These are phyloP conservation scores for Pipa parva DNA, from an alignment of 2,113 vertebrate genomes.

Conservation along the genomic window DNA sequence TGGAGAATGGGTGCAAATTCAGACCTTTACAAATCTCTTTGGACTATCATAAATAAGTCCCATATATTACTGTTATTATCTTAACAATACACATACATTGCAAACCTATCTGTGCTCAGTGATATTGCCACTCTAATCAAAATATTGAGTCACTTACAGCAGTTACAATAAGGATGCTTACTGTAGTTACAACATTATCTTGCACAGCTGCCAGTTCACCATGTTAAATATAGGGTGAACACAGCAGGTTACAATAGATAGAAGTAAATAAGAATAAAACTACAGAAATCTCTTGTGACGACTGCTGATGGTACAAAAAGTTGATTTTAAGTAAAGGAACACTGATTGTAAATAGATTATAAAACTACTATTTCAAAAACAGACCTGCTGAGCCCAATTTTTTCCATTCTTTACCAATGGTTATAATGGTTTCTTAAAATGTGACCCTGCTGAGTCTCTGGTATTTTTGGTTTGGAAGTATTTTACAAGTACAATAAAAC, in stretches of 20 bases:
- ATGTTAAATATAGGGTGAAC: slow-evolving; percentile 1
- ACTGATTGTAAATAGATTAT: slow-evolving; percentile 31
- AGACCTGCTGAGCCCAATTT: slow-evolving; percentile 34
- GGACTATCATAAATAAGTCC: no score
- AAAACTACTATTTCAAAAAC: slow-evolving; percentile 30
- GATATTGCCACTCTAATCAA: no score
- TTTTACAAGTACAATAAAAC: slow-evolving; percentile 43
- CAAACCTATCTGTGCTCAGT: no score
- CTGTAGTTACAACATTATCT: not conserved
- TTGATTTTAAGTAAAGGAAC: slow-evolving; percentile 17
- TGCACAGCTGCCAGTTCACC: not conserved
- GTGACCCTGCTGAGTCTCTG: slow-evolving; percentile 30
- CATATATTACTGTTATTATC: no score
- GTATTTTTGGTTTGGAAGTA: slow-evolving; percentile 40
- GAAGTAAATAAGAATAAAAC: not conserved
- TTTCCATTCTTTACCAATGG: slow-evolving; percentile 39
- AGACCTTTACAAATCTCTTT: no score
- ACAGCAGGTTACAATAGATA: slow-evolving; percentile 10
- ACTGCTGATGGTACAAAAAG: slow-evolving; percentile 33
- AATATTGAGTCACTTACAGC: slow-evolving; percentile 4
- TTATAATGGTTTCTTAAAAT: slow-evolving; percentile 40
- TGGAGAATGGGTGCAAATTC: no score
- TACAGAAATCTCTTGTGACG: slow-evolving; percentile 9
- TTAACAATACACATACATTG: no score
- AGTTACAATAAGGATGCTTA: not conserved